These are phyloP conservation scores for Elysia chlorotica DNA, from an alignment of 1,140 invertebrate species.

Conservation along the genomic window DNA sequence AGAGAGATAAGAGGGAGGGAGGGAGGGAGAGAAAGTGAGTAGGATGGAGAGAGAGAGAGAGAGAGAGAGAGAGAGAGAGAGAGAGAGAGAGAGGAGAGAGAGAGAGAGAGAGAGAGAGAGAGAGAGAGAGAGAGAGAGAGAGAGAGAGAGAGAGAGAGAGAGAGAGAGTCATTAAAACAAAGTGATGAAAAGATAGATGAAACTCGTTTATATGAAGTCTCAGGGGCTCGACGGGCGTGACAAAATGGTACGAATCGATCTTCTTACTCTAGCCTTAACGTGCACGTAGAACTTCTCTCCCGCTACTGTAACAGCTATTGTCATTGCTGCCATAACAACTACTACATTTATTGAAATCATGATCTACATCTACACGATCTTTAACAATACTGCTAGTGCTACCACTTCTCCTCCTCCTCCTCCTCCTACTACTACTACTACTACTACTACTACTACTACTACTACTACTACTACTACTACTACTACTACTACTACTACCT, in stretches of 20 bases:
- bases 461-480: constrained; percentile 11
- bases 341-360: constrained; percentile 7
- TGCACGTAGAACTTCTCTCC: constrained; percentile 1
- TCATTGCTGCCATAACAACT: constrained; percentile 11
- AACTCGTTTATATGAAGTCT: not conserved
- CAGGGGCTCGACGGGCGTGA: not conserved
- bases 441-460: constrained; percentile 7
- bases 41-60: not conserved
- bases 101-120: not conserved
- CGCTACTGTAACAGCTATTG: constrained; percentile 13
- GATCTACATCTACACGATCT: not conserved
- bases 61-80: not conserved
- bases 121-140: not conserved
- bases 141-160: not conserved
- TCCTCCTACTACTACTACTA: constrained; percentile 17
- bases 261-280: not conserved
- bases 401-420: constrained; percentile 1
- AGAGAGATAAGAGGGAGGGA: not conserved
- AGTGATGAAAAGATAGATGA: not conserved
- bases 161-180: no score
- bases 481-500: constrained; percentile 14
- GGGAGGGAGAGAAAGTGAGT: constrained; percentile 5
- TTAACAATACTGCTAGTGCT: constrained; percentile 15
- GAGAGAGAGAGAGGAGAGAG: not conserved
- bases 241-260: not conserved